A percentile compares a stretch with the other conserved stretches of the same genome.
Conservation (phyloP, 1,140 invertebrate genomes). For the Ceratina calcarata region DNA sequence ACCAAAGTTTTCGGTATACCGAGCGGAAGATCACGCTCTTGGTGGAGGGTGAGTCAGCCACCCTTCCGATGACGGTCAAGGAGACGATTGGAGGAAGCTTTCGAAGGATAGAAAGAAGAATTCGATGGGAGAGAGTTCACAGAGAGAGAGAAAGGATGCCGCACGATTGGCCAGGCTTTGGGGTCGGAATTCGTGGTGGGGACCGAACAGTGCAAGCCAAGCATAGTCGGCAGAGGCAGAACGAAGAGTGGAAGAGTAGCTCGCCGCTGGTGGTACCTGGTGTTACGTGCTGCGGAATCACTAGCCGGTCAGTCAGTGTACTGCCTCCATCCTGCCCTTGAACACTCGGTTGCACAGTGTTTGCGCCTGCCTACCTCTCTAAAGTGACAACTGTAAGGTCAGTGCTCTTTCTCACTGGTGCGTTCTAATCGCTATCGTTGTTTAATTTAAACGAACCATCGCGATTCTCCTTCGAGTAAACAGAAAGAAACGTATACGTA, state of each 20-base stretch:
- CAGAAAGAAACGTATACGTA: background rate
- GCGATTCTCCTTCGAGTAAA: background rate
- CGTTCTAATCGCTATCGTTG: background rate
- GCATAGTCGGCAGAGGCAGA: conserved; percentile 14
- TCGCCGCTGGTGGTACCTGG: conserved; percentile 55
- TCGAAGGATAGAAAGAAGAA: conserved; percentile 5
- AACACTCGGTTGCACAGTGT: conserved; percentile 54
- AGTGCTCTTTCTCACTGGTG: conserved; percentile 49
- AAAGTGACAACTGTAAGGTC: conserved; percentile 66
- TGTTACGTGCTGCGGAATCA: conserved; percentile 58
- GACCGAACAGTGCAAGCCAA: background rate
- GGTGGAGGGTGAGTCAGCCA: conserved; percentile 54
- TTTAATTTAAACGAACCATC: conserved; percentile 9
- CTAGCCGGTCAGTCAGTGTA: conserved; percentile 60
- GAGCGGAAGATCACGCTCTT: conserved; percentile 43
- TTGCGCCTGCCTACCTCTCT: conserved; percentile 37
- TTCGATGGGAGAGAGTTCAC: background rate
- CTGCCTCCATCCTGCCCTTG: conserved; percentile 59
- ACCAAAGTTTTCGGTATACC: conserved; percentile 25
- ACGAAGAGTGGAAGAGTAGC: conserved; percentile 35
- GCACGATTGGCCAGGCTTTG: conserved; percentile 30
- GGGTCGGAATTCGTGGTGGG: conserved; percentile 29
- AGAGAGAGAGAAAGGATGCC: background rate
- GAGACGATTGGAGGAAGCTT: conserved; percentile 47
- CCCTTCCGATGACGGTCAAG: conserved; percentile 57